A percentile compares a stretch with the other conserved stretches of the same genome.
phyloP scores from a whole-genome alignment of 2,888 invertebrate species.

The Archips xylosteana region DNA sequence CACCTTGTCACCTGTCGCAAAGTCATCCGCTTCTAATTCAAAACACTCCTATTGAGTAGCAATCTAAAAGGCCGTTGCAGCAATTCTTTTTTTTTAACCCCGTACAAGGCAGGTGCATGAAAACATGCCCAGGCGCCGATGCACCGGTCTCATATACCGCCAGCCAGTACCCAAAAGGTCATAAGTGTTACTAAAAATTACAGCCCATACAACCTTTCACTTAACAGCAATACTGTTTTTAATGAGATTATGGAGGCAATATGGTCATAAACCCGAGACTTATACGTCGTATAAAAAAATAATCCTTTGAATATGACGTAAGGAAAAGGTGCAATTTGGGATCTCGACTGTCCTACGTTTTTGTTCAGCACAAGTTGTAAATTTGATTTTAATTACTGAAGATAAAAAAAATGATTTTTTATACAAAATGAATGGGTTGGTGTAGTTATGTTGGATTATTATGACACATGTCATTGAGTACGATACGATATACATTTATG shows the following conservation, averaged over 20 bases:
- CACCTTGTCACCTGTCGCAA: slow-evolving; percentile 38
- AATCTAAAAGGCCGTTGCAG: slow-evolving; percentile 42
- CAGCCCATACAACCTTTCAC: slow-evolving; percentile 23
- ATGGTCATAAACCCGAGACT: slow-evolving; percentile 59
- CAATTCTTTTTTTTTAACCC: slow-evolving; percentile 41
- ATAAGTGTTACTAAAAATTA: slow-evolving; percentile 20
- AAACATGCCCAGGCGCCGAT: slow-evolving; percentile 39
- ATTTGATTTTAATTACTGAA: slow-evolving; percentile 30
- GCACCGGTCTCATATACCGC: slow-evolving; percentile 37
- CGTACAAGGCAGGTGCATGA: slow-evolving; percentile 42
- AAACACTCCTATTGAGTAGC: slow-evolving; percentile 35
- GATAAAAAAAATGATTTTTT: background rate
- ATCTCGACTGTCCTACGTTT: slow-evolving; percentile 5
- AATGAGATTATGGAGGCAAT: slow-evolving; percentile 79
- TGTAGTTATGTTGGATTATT: background rate
- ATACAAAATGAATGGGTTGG: background rate
- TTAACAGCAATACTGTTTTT: slow-evolving; percentile 57
- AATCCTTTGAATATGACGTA: slow-evolving; percentile 43
- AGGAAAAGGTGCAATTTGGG: slow-evolving; percentile 37
- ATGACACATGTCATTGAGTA: background rate
- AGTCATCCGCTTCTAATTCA: slow-evolving; percentile 34
- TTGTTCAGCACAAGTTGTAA: slow-evolving; percentile 23
- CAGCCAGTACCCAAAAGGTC: slow-evolving; percentile 20
- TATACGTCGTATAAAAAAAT: slow-evolving; percentile 50
- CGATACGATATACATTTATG: background rate